Evolutionary conservation across 1,140 invertebrate species (phyloP), one percentile per base, ranked within the genome.

Genomic region (Diorhabda sublineata): DNA sequence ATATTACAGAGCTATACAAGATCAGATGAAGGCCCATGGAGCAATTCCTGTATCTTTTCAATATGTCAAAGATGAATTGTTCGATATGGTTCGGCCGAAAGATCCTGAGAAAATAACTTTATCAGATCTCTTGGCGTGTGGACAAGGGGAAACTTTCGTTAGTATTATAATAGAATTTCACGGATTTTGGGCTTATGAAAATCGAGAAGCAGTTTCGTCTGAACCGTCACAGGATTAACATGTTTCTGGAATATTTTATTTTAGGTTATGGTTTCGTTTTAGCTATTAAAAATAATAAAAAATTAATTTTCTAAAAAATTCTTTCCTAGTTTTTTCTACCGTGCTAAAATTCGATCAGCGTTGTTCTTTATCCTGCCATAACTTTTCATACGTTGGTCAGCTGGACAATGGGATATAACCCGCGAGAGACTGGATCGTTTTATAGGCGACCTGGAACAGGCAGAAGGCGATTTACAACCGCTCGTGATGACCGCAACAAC

Each of bases 51-150:
- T 97, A 2, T 89, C 88, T 71, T 98, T 98, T 82, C 91, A 96
- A 73, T 95, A 98, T 84, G 92, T 98, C 0, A 96, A 97, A 83
- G 94, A 98, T 84, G 96, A 98, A 84, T 95, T 98, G 74, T 98
- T 98, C 84, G 96, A 98, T 83, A 98, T 99, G 96, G 93, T 98
- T 0, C 92, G 94, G 75, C 95, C 96, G 2, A 86, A 85, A 65
- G 88, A 97, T 83, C 90, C 94, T 0, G 84, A 88, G 3, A 90
- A 89, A 80, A 97, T 98, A 72, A 97, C 95, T 0, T 82, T 97
- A 2, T 86, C 91, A 76, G 96, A 98, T 86, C 84, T 98, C 63
- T 79, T 91, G 4, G 80, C 81, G 5, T 87, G 86, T 84, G 94
- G 95, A 0, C 93, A 96, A 83, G 96, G 95, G 2, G 94, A 95